Base-by-base conservation (phyloP, 2,888 invertebrate species). In the Eupeodes latifasciatus region DNA sequence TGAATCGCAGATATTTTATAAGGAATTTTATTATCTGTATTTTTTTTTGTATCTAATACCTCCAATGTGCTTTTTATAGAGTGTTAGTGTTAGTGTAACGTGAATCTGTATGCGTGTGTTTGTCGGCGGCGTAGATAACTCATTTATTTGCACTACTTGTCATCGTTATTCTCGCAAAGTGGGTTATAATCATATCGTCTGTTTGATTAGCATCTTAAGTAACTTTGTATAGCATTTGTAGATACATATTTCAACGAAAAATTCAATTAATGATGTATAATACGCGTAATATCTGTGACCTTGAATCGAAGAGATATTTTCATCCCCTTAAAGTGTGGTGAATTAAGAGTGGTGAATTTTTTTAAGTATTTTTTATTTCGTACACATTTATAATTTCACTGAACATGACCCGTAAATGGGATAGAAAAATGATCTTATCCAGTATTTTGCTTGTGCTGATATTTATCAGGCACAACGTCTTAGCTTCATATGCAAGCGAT, bases 341-440 rank as follows among this genome's bases (percentile, higher is more conserved):
- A 36, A 64, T 51, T 4, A 55, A 69, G 66, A 81, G 69, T 69
- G 27, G 47, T 74, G 74, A 74, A 36, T 74, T 53, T 57, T 76
- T 57, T 76, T 57, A 71, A 34, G 64, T 36, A 16, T 34, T 59
- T 59, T 5, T 76, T 64, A 7, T 47, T 53, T 27, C 27, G 36
- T 53, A 14, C 59, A 61, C 19, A 67, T 53, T 71, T 12, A 7
- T 61, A 19, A 55, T 27, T 59, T 36, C 4, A 74, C 34, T 59
- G 44, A 83, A 82, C 76, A 86, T 86, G 86, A 76, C 14, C 84
- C 49, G 49, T 72, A 79, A 83, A 84, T 87, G 84, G 84, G 59
- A 19, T 57, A 84, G 55, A 67, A 71, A 84, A 84, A 87, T 87
- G 80, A 80, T 80, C 34, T 19, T 83, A 51, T 76, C 84, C 40